Percentiles rank a stretch among this genome's conserved stretches.
These are phyloP conservation scores for Caradrina kadenii DNA, from an alignment of 2,888 invertebrate species.

Conservation along the genomic window DNA sequence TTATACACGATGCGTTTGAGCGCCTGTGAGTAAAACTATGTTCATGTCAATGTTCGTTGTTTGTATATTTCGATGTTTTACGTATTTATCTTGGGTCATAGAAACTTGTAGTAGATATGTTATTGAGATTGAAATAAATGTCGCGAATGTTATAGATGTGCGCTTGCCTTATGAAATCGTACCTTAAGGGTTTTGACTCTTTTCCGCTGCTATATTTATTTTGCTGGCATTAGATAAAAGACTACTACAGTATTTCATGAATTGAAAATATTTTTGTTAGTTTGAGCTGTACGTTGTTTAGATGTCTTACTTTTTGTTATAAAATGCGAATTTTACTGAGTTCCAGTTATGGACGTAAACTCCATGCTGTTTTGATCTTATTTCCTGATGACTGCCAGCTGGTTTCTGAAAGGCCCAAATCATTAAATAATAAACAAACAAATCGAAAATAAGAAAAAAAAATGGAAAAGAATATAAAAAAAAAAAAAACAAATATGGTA, in stretches of 20 bases:
- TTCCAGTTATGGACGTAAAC: neutral
- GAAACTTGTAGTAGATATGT: constrained; percentile 1
- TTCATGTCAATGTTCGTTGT: constrained; percentile 19
- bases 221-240: constrained; percentile 8
- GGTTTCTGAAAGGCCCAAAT: constrained; percentile 16
- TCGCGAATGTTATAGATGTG: neutral
- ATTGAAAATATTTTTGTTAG: no score
- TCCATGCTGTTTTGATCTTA: neutral
- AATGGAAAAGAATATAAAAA: neutral
- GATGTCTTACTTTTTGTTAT: neutral
- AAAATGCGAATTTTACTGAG: neutral
- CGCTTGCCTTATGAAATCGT: neutral
- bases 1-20: constrained; percentile 26
- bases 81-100: constrained; percentile 6
- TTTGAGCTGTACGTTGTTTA: neutral
- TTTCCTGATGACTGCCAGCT: neutral
- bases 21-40: constrained; percentile 30
- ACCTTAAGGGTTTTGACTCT: no score
- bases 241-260: no score
- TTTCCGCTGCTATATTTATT: neutral
- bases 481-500: neutral
- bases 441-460: no score
- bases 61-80: constrained; percentile 27
- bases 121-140: neutral
- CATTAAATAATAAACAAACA: neutral